Base-by-base conservation (phyloP, 2,888 invertebrate genomes). In the Ptychoptera contaminata region DNA sequence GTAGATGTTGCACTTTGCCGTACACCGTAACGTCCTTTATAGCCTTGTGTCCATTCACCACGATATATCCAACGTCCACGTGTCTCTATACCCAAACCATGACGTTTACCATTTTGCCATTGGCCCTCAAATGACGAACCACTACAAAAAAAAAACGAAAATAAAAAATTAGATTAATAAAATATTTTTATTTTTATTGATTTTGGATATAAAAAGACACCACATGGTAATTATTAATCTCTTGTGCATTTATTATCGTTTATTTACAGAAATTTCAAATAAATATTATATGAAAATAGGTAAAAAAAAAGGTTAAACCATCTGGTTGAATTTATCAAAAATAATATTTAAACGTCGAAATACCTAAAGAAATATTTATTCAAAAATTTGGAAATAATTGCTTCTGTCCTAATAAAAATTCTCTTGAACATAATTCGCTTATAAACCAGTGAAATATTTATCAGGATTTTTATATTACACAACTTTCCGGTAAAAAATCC, bases 41-140 rank as follows among this genome's bases (percentile, higher is more conserved):
- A 92, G 38, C 97, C 98, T 65, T 92, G 91, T 47, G 94, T 93
- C 94, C 96, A 97, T 72, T 96, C 96, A 50, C 96, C 96, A 51
- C 92, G 79, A 72, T 98, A 98, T 53, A 94, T 74, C 90, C 97
- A 97, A 46, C 94, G 79, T 39, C 96, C 96, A 51, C 97, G 79
- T 50, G 87, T 86, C 69, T 99, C 98, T 61, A 96, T 88, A 48
- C 98, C 98, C 59, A 97, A 72, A 9, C 97, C 98, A 65, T 99
- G 97, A 44, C 97, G 77, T 68, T 96, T 93, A 51, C 98, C 98
- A 65, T 96, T 96, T 69, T 94, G 96, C 98, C 98, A 98, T 69
- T 97, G 94, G 49, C 98, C 98, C 68, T 93, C 92, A 72, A 83
- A 96, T 54, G 87, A 82, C 62, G 92, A 92, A 44, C 94, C 96